These are phyloP conservation scores for Muscicapa adusta DNA, from an alignment of 2,113 vertebrate genomes.

Conservation along the genomic window DNA sequence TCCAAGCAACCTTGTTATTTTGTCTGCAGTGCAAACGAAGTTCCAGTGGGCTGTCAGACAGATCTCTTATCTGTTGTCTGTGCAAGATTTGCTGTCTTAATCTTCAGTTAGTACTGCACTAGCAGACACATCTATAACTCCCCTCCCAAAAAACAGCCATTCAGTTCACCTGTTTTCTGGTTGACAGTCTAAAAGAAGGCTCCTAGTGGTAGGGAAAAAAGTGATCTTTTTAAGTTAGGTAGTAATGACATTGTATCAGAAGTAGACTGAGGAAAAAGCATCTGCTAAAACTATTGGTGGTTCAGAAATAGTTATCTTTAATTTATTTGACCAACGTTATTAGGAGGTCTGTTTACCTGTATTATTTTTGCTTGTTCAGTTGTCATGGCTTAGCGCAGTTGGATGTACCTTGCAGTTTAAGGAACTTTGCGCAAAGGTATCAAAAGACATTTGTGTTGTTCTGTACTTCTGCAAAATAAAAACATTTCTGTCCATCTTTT, in stretches of 20 bases:
- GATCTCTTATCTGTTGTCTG: neutral
- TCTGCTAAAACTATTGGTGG: neutral
- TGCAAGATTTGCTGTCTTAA: neutral
- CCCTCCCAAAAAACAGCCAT: neutral
- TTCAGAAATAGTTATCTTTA: neutral
- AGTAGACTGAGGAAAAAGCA: neutral
- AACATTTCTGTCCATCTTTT: conserved; percentile 2
- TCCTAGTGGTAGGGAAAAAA: neutral
- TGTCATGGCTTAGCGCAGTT: neutral
- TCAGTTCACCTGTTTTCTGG: neutral
- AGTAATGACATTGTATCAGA: neutral
- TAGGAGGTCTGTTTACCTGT: neutral
- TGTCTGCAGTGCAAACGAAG: neutral
- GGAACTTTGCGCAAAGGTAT: neutral
- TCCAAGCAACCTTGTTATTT: conserved; percentile 19
- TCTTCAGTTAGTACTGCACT: neutral
- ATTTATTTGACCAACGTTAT: neutral
- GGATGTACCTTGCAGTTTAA: neutral
- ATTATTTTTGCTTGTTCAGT: neutral
- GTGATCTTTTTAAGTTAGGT: neutral
- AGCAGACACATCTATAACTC: neutral
- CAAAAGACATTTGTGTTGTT: conserved; percentile 6
- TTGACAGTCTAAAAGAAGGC: neutral
- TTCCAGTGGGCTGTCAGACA: neutral
- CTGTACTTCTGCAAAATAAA: conserved; percentile 37